Percentiles rank a stretch among this genome's conserved stretches.
phyloP scores from a whole-genome alignment of 1,140 invertebrate genomes.

The Sitobion miscanthi region DNA sequence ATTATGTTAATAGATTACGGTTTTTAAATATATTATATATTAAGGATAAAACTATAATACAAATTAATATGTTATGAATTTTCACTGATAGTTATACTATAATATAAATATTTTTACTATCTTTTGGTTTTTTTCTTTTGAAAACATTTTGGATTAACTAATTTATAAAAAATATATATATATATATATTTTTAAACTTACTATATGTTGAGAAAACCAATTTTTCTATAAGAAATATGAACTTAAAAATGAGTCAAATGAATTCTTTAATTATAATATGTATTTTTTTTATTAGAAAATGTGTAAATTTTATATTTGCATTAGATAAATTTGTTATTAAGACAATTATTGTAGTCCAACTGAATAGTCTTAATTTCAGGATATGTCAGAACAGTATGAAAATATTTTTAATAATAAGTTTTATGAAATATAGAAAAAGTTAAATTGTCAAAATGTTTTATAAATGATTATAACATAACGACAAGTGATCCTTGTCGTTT shows the following conservation, averaged over 20 bases:
- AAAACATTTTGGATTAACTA: neutral
- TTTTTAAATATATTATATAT: neutral
- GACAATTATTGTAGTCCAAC: neutral
- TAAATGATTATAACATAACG: too few relatives aligned
- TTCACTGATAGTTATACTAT: neutral
- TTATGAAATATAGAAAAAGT: neutral
- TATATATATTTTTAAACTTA: neutral
- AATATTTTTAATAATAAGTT: neutral
- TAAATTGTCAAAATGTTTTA: neutral
- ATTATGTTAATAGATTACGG: neutral
- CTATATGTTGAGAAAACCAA: neutral
- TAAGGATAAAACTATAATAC: neutral
- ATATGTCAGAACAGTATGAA: neutral
- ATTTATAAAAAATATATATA: neutral
- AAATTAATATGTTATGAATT: neutral
- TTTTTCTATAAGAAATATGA: neutral
- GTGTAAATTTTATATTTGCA: neutral
- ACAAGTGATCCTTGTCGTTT: too few relatives aligned
- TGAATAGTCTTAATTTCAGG: neutral
- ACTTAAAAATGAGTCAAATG: too few relatives aligned
- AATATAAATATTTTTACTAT: neutral
- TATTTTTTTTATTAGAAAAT: neutral
- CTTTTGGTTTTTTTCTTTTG: neutral
- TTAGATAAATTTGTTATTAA: too few relatives aligned
- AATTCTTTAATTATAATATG: neutral